Base-by-base conservation (phyloP, 2,888 invertebrate genomes). In the Esperia sulphurella region DNA sequence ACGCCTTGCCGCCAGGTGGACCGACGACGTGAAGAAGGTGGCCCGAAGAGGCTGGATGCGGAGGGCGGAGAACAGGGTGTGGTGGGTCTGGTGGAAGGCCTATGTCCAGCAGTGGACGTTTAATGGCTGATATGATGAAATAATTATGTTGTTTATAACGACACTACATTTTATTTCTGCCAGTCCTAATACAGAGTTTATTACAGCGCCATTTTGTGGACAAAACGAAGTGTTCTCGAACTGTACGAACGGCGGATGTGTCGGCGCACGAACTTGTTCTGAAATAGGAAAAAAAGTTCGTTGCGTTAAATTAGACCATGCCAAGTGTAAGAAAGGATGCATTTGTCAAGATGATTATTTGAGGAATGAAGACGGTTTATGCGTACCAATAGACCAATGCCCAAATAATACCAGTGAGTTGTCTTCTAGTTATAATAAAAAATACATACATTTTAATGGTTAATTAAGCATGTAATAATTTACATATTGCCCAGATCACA, bases 261-360 rank as follows among this genome's bases (percentile, higher is more conserved):
- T 28, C n/a, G 31, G 43, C 13, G 44, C 50, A 9, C 14, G 35
- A 12, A 41, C 40, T 14, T 50, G 50, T 37, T 46, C 46, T 9
- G 43, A 46, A 46, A 43, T 30, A 10, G 50, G 46, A 8, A 33
- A 14, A 4, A 40, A 33, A 30, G 28, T 14, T 4, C 30, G 14
- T 1, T 37, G 37, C 14, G 42, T 43, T 3, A n/a, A 38, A 9
- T 37, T 41, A 10, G n/a, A 8, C n/a, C 38, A 31, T 9, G 14
- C 6, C 21, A 42, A 28, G 33, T 49, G 48, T 37, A 43, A 40
- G 14, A 40, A 31, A 30, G 55, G 51, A 33, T 55, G 55, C n/a
- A 13, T 55, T 10, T 55, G 55, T 29, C 13, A 41, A 38, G 46
- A 51, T 28, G 49, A 45, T 8, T 55, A 49, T 33, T 30, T 53